Evolutionary conservation across 2,888 invertebrate genomes (phyloP), one percentile per base, ranked within the genome.

Genomic region (Pyrgus malvae): DNA sequence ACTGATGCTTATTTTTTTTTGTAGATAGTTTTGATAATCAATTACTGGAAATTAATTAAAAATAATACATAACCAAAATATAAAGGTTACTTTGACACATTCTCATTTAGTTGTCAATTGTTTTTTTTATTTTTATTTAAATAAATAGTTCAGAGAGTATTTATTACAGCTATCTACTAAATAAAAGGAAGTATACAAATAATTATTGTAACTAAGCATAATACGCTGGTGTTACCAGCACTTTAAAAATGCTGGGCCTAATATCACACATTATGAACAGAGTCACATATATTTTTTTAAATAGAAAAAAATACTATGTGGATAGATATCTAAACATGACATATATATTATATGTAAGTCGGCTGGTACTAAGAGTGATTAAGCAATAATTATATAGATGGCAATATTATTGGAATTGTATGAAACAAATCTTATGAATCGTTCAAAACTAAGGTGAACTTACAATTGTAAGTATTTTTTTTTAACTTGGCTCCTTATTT

Each of bases 281-380:
- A 53, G 53, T 6, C 44, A 27, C 45, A 27, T 53, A 53, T 53
- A 51, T 51, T 53, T 53, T 53, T 53, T 53, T 45, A 49, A 53
- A 53, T 53, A 45, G 38, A 45, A 45, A 51, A 35, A 45, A 53
- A 45, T 45, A 38, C 16, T 38, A 45, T 45, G 51, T 51, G 45
- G 16, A 45, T 49, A 44, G 17, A 17, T 38, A 38, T 38, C 37
- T 19, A 38, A 12, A 53, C 37, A 45, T 38, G 19, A 38, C 27
- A 14, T 50, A 41, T 27, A 41, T 41, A 33, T 27, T 27, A 19
- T 44, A 31, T 44, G 41, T 53, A 53, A 45, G 37, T 53, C 12
- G 1, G 11, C 37, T 31, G 38, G 29, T 53, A 53, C 37, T 51
- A 44, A 11, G 35, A 49, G 33, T 45, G 41, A 19, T 23, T 53